Evolutionary conservation across 2,113 vertebrate genomes (phyloP).

Genomic region (Macaca fascicularis): DNA sequence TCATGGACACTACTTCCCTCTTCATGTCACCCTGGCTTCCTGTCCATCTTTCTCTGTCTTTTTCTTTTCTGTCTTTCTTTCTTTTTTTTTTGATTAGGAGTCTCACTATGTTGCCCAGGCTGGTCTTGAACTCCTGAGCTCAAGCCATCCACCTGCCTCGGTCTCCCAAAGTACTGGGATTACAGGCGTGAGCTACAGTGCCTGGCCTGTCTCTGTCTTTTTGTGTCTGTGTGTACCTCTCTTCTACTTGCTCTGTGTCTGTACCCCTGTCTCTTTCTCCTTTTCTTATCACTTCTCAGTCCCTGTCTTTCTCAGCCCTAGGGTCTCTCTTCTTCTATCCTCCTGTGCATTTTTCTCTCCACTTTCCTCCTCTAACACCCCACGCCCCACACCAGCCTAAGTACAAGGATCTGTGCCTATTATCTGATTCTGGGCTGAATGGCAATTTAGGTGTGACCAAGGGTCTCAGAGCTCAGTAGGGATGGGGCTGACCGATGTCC

Average conservation of each 20-base stretch:
- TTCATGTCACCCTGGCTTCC: not conserved
- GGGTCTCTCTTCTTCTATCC: not conserved
- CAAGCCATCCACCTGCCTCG: no score
- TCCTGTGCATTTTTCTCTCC: not conserved
- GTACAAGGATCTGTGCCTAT: not conserved
- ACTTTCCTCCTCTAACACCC: rapidly evolving
- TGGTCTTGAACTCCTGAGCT: no score
- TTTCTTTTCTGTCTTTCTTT: no score
- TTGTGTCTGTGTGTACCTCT: rapidly evolving
- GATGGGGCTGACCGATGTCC: not conserved
- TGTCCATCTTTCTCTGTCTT: not conserved
- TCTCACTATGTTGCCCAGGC: no score
- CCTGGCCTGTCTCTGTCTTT: not conserved
- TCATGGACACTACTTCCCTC: not conserved
- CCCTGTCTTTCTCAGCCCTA: not conserved
- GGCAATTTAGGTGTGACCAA: not conserved
- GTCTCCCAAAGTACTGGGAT: no score
- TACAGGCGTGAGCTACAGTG: no score
- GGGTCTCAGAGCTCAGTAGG: not conserved
- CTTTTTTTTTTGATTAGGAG: no score
- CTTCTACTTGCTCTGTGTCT: not conserved
- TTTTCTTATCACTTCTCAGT: not conserved
- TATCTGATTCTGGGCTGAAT: not conserved
- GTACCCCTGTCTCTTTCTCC: not conserved
- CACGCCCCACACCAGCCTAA: not conserved